phyloP scores from a whole-genome alignment of 2,888 invertebrate species.

The Antitype chi region DNA sequence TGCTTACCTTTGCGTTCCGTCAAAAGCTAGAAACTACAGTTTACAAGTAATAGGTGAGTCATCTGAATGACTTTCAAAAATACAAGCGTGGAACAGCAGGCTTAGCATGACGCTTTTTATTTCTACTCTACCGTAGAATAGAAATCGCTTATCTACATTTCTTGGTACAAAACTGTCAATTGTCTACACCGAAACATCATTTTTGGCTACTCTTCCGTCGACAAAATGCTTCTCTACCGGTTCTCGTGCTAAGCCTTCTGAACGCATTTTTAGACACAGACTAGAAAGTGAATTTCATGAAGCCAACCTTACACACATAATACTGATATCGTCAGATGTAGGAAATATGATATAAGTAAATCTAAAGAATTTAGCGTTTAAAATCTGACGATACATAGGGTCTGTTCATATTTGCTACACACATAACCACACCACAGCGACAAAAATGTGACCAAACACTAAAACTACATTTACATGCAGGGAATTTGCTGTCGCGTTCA shows the following conservation, averaged over 20 bases:
- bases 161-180: too few relatives aligned
- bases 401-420: too few relatives aligned
- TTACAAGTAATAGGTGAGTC: slow-evolving; percentile 33
- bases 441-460: background rate
- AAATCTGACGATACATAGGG: slow-evolving; percentile 13
- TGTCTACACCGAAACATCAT: too few relatives aligned
- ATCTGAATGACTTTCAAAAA: slow-evolving; percentile 7
- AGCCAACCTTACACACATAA: background rate
- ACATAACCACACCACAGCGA: background rate
- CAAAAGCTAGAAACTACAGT: slow-evolving; percentile 21
- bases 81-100: slow-evolving; percentile 33
- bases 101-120: too few relatives aligned
- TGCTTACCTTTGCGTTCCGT: slow-evolving; percentile 51
- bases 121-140: too few relatives aligned
- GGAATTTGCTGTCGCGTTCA: background rate
- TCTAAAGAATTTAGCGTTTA: background rate
- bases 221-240: too few relatives aligned
- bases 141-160: too few relatives aligned
- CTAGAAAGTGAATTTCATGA: slow-evolving; percentile 53
- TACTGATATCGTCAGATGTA: slow-evolving; percentile 34
- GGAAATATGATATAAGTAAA: background rate
- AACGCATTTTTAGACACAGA: slow-evolving; percentile 55
- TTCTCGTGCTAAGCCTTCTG: too few relatives aligned
- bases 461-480: background rate
- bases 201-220: too few relatives aligned